Base-by-base conservation (phyloP, 2,797 vertebrate species). In the Tenualosa thibaudeaui region DNA sequence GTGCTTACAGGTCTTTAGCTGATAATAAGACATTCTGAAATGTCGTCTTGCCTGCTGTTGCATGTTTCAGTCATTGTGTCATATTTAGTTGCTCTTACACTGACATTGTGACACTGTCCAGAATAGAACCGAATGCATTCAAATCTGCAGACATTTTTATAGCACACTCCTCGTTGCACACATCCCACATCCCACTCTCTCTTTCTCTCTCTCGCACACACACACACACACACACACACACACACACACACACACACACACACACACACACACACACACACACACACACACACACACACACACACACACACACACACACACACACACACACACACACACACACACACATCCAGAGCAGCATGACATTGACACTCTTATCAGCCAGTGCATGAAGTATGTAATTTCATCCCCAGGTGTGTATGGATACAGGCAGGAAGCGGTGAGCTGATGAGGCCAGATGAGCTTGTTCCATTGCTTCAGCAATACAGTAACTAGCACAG, bases 401-500 rank as follows among this genome's bases (percentile, higher is more conserved):
- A 24, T 81, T 83, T 65, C 26, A 40, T 62, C 37, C 84, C 46
- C 82, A 78, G 49, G 62, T 15, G 15, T 60, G 68, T 68, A 81
- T 31, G 68, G 60, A 26, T 53, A 56, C 54, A 56, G 19, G 54
- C 15, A 17, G 84, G 75, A 81, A 24, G 17, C 60, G n/a, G 22
- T 5, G 75, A 60, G 51, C 58, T 10, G 22, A 84, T 58, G 22
- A 58, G 75, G 31, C 54, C 68, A 84, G 83, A 62, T 62, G 71
- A 81, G 58, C 26, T 37, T 90, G 54, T 56, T 19, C 5, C 19
- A 19, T 56, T 22, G 54, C 78, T 81, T 87, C 84, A 88, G n/a
- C n/a, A 54, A 26, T 24, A 84, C 68, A 54, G 81, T 89, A 91
- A 91, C 87, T 90, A 88, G 90, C 87, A 89, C 92, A 93, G 89